Conservation (phyloP, 53 echinoderm and acorn worm genomes). For the Astropecten irregularis region DNA sequence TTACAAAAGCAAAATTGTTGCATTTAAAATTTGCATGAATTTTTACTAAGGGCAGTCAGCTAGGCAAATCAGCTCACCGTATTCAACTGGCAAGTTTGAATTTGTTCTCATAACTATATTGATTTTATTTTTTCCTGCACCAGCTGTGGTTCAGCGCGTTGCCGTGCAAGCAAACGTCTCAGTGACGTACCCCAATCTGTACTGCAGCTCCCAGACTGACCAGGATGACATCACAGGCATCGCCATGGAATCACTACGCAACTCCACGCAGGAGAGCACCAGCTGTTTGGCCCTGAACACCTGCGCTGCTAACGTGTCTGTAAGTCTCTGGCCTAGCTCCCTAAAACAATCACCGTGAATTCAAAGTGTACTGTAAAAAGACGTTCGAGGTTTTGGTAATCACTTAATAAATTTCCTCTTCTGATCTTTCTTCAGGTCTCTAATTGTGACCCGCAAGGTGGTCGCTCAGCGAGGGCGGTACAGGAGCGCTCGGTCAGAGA, state of each 20-base stretch:
- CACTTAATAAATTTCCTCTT: background rate
- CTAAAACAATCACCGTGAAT: no score
- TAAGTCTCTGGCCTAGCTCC: no score
- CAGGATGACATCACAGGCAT: background rate
- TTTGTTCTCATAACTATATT: background rate
- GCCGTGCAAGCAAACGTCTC: slow-evolving; percentile 11
- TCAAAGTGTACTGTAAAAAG: no score
- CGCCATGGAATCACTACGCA: background rate
- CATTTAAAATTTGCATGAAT: no score
- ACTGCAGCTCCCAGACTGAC: slow-evolving; percentile 17
- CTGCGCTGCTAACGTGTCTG: slow-evolving; percentile 27
- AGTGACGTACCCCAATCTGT: background rate
- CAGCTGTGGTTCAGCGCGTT: slow-evolving; percentile 25
- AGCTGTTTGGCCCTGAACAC: slow-evolving; percentile 10
- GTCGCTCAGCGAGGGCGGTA: background rate
- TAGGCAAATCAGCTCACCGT: no score
- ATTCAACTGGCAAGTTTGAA: background rate
- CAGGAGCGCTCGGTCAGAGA: background rate
- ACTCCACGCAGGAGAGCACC: slow-evolving; percentile 1
- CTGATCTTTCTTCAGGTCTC: background rate
- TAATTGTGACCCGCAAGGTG: background rate
- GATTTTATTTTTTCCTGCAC: background rate
- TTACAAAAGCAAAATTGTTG: no score
- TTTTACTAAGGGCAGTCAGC: no score
- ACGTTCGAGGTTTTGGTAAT: background rate